Percentiles rank a stretch among this genome's conserved stretches.
These are phyloP conservation scores for Rhadinocentrus ornatus DNA, from an alignment of 2,797 vertebrate genomes.

Conservation along the genomic window DNA sequence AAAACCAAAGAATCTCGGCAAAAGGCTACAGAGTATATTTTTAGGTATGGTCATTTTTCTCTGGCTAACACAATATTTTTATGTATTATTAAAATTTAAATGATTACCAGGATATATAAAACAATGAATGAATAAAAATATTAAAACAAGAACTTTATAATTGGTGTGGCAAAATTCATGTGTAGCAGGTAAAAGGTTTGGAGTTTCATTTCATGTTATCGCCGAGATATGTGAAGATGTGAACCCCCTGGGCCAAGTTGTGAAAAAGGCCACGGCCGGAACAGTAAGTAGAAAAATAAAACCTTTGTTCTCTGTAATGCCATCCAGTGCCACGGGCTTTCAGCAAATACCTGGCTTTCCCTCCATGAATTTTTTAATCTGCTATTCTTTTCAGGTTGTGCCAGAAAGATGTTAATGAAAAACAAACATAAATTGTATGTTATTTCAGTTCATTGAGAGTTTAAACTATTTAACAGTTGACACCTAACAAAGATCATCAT, in stretches of 20 bases:
- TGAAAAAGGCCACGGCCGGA: slow-evolving; percentile 58
- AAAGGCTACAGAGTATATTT: not conserved
- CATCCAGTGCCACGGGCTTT: slow-evolving; percentile 40
- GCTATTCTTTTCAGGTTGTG: slow-evolving; percentile 9
- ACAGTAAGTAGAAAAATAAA: slow-evolving; percentile 32
- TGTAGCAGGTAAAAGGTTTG: not conserved
- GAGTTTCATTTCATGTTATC: slow-evolving; percentile 43
- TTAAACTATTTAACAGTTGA: not conserved
- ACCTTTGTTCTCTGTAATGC: slow-evolving; percentile 27
- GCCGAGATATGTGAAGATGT: slow-evolving; percentile 22
- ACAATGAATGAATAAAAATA: not conserved
- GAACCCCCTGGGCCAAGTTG: slow-evolving; percentile 46
- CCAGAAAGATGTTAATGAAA: slow-evolving; percentile 11
- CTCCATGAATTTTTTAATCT: slow-evolving; percentile 24
- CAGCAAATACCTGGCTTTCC: slow-evolving; percentile 23
- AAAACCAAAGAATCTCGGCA: not conserved
- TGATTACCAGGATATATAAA: not conserved
- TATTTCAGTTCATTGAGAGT: not conserved
- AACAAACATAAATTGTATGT: not conserved
- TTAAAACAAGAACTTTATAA: slow-evolving; percentile 19
- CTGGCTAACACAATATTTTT: not conserved
- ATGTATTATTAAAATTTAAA: not conserved
- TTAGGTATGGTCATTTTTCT: not conserved
- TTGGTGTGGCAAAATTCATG: slow-evolving; percentile 9
- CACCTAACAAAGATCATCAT: not conserved